phyloP scores from a whole-genome alignment of 2,888 invertebrate species.

The Thymelicus lineola region DNA sequence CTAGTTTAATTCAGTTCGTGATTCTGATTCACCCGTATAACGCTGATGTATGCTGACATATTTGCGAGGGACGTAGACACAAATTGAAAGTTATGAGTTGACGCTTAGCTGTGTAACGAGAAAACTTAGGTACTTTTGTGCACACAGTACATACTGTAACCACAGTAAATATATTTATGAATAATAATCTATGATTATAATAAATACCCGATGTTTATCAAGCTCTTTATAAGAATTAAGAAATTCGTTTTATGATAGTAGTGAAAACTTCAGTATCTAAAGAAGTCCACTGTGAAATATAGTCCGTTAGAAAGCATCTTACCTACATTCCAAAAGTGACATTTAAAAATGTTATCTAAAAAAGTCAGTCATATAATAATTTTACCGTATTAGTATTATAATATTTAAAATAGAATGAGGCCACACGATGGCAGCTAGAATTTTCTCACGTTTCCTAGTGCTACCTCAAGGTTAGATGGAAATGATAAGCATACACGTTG shows the following conservation, averaged over 20 bases:
- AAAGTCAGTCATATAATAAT: neutral
- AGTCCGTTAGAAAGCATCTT: too few species aligned
- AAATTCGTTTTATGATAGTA: too few species aligned
- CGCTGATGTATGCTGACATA: conserved; percentile 66
- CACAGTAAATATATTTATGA: too few species aligned
- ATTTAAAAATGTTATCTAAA: neutral
- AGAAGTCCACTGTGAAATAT: too few species aligned
- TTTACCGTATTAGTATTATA: neutral
- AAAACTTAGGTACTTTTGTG: conserved; percentile 50
- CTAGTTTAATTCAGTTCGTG: conserved; percentile 43
- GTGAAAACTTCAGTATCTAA: too few species aligned
- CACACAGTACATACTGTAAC: neutral
- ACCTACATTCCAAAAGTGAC: neutral
- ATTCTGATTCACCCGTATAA: conserved; percentile 60
- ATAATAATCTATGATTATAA: too few species aligned
- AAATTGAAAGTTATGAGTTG: conserved; percentile 81
- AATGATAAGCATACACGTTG: conserved; percentile 57
- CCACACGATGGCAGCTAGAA: conserved; percentile 46
- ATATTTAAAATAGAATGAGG: conserved; percentile 42
- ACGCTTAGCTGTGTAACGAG: conserved; percentile 67
- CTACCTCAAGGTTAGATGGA: conserved; percentile 72
- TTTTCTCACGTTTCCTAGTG: conserved; percentile 67
- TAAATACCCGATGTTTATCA: too few species aligned
- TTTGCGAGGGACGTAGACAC: conserved; percentile 71
- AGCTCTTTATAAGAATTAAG: too few species aligned